A percentile compares a stretch with the other conserved stretches of the same genome.
Evolutionary conservation across 2,888 invertebrate species (phyloP).

Genomic region (Dryobotodes eremita): DNA sequence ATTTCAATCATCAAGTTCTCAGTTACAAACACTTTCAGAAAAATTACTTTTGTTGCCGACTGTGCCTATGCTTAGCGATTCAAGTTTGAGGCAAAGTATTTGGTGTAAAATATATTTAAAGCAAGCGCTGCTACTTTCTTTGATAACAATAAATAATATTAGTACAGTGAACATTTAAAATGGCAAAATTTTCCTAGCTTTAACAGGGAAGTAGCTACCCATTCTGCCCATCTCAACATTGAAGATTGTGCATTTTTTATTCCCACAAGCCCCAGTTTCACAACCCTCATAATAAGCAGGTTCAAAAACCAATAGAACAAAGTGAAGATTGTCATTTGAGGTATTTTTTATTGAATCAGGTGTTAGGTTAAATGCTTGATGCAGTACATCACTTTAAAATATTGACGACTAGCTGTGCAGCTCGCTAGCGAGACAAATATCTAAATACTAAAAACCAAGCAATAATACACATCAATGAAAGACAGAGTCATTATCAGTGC

Average conservation of each 20-base stretch:
- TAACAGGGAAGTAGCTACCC: not conserved
- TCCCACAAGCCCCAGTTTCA: not conserved
- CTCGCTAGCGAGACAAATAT: not conserved
- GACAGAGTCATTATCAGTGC: not conserved
- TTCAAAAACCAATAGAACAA: not conserved
- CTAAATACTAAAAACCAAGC: not conserved
- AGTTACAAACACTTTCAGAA: not conserved
- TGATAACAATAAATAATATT: not conserved
- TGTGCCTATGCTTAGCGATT: not conserved
- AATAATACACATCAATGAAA: not conserved
- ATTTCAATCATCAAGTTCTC: not conserved
- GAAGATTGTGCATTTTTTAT: not conserved
- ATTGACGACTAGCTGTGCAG: not conserved
- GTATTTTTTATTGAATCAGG: not conserved
- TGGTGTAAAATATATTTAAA: not conserved
- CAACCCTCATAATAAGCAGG: too few species aligned
- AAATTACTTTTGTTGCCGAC: not conserved
- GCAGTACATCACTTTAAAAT: not conserved
- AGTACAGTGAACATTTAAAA: not conserved
- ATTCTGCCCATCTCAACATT: not conserved
- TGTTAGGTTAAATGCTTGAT: not conserved
- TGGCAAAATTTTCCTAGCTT: too few species aligned
- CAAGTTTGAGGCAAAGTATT: slow-evolving; percentile 9
- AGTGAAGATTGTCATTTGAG: not conserved
- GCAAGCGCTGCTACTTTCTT: not conserved